phyloP scores from a whole-genome alignment of 2,113 vertebrate species.

The Oophaga pumilio region DNA sequence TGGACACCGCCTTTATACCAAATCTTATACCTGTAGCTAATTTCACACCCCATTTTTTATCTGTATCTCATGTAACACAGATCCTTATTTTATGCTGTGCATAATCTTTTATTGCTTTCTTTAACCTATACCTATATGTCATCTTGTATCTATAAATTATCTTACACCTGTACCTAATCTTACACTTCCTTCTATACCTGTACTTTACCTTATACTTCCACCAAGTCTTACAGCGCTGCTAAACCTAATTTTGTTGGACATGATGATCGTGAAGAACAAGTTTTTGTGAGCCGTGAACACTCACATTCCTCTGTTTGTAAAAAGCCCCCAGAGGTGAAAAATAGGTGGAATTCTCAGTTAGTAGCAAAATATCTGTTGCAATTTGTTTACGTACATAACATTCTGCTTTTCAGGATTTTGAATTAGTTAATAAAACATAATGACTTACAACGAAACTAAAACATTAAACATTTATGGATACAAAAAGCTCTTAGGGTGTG shows the following conservation, averaged over 20 bases:
- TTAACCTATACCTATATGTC: too few species aligned
- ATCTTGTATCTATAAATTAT: background rate
- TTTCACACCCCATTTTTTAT: too few species aligned
- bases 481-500: too few species aligned
- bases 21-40: too few species aligned
- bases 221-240: background rate
- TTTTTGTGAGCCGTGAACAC: background rate
- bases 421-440: background rate
- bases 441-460: too few species aligned
- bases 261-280: constrained; percentile 1
- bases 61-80: too few species aligned
- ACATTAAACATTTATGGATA: too few species aligned
- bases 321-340: background rate
- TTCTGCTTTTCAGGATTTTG: background rate
- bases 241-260: background rate
- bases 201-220: too few species aligned
- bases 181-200: too few species aligned
- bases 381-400: background rate
- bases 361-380: background rate
- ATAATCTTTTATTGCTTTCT: too few species aligned
- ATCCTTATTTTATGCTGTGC: too few species aligned
- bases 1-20: too few species aligned
- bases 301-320: background rate
- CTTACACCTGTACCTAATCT: background rate
- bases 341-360: background rate